Base-by-base conservation (phyloP, 1,140 invertebrate genomes). In the Drosophila santomea region DNA sequence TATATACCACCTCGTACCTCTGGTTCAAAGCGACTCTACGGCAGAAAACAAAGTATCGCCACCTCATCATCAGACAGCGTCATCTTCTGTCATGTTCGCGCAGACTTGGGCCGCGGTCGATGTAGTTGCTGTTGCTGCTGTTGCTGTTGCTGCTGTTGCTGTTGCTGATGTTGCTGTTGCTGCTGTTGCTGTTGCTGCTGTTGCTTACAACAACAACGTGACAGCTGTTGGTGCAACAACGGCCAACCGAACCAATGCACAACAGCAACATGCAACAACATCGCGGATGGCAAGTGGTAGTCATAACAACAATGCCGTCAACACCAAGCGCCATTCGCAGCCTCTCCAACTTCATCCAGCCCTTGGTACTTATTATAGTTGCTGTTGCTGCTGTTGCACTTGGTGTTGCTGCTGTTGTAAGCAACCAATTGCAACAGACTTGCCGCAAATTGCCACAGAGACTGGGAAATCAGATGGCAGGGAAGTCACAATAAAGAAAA, bases 221-320 rank as follows among this genome's bases (percentile, higher is more conserved):
- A 76, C 72, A 75, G 61, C 61, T 75, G 61, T 60, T 76, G 74
- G 52, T 76, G 72, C 74, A 67, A 76, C 71, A 75, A 55, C 74
- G 41, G 41, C 59, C 4, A 38, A 48, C 25, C 62, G n/a, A 38
- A 48, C 17, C 62, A 64, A 61, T 71, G 64, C 64, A 62, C 61
- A 56, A 59, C 59, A 63, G 55, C 75, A 78, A 77, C 74, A 71
- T 71, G 56, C 67, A 68, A 48, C 67, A 71, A 69, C 64, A 71
- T 41, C 67, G 28, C 48, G 62, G 36, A 66, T 58, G 73, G 73
- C 57, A 77, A 68, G 73, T 77, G 73, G 74, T 68, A 77, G 74
- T 77, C 73, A 77, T 77, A 77, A 77, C 76, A 77, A 77, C 74
- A 77, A 61, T 59, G 73, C 74, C 56, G 73, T 57, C 74, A 69